Conservation (phyloP, 2,113 vertebrate genomes). For the Pongo abelii region DNA sequence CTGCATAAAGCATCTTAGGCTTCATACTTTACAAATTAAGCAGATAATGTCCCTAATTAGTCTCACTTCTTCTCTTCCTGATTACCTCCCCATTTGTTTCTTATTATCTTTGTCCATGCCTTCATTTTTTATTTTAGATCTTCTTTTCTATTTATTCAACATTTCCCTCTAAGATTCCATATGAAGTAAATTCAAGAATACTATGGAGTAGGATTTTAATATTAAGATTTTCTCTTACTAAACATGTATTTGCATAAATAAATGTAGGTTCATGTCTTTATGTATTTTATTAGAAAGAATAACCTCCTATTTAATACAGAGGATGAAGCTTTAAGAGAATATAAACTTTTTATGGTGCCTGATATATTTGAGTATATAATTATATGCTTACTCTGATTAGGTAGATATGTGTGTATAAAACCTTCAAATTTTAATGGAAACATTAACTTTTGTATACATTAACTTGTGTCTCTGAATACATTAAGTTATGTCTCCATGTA, state of each 20-base stretch:
- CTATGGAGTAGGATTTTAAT: background rate
- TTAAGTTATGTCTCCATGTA: slow-evolving; percentile 55
- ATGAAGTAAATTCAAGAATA: background rate
- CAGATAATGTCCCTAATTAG: background rate
- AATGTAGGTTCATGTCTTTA: background rate
- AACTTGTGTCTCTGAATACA: slow-evolving; percentile 33
- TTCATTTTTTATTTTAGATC: background rate
- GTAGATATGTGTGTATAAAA: slow-evolving; percentile 40
- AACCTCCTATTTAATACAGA: slow-evolving; percentile 14
- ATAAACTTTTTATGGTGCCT: background rate
- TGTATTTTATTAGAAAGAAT: background rate
- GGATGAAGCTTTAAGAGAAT: background rate
- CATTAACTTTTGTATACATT: background rate
- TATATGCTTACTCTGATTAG: background rate
- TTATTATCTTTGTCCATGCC: background rate
- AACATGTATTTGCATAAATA: slow-evolving; percentile 31
- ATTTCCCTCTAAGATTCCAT: background rate
- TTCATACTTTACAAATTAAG: background rate
- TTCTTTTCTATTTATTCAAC: background rate
- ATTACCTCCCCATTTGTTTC: background rate
- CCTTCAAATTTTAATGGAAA: slow-evolving; percentile 5
- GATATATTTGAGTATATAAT: background rate
- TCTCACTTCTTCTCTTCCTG: background rate
- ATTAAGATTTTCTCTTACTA: background rate
- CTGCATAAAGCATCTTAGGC: background rate